Evolutionary conservation across 2,113 vertebrate genomes (phyloP), one percentile per base, ranked within the genome.

Genomic region (Alaudala cheleensis): DNA sequence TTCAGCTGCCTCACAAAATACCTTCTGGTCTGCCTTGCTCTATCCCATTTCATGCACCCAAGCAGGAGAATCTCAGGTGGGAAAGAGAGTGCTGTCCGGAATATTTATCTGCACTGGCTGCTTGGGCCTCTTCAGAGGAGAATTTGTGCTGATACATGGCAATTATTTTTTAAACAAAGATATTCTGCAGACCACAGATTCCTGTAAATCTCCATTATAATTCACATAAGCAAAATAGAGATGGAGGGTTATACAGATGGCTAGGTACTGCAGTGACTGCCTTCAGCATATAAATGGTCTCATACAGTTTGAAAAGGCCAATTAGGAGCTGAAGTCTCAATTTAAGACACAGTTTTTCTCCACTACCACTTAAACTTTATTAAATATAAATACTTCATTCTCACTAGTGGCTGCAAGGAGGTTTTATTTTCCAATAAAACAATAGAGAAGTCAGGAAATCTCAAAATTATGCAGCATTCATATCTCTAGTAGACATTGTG

Each of bases 341-440:
- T 84, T 91, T 95, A 93, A 88, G 61, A 22, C 11, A 39, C 29
- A 92, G 44, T n/a, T 92, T 95, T 93, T 94, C 79, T 92, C 65
- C 26, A 45, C 86, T 94, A 74, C n/a, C 44, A 78, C 73, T 96
- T 95, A 96, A 90, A 92, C 45, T 88, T 37, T 86, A 90, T 95
- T 95, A 90, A 97, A 88, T 90, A 95, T 76, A 95, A 94, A 92
- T 95, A 86, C 57, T 92, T 96, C 37, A 45, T 93, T 94, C 91
- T 96, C 65, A 86, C 95, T 87, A 94, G 40, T 29, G 71, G 70
- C 47, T 78, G 70, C 90, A 81, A 33, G 7, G 71, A 92, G 65
- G 42, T 65, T 89, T 97, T 93, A 74, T 93, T 88, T 95, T 92
- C 66, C 70, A 91, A 88, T 61, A 88, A 83, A 95, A 83, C 53